Conservation (phyloP, 1,140 invertebrate species). For the Drosophila arizonae region DNA sequence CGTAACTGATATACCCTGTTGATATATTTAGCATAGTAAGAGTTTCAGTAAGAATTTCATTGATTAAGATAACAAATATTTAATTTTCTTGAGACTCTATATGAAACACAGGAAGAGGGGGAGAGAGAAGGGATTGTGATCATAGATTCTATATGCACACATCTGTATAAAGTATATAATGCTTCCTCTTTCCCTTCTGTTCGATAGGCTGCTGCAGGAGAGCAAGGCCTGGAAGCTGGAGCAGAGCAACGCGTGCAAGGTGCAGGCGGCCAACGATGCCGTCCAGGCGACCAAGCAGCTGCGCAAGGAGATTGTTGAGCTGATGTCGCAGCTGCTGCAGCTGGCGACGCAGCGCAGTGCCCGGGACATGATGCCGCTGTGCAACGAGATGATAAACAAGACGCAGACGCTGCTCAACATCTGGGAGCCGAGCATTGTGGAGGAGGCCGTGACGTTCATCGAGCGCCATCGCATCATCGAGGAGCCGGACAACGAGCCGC, state of each 20-base stretch:
- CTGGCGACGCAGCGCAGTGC: conserved; percentile 89
- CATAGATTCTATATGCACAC: too few species aligned
- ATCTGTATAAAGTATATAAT: too few species aligned
- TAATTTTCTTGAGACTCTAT: too few species aligned
- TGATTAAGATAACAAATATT: too few species aligned
- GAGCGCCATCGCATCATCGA: conserved; percentile 87
- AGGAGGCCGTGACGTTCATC: conserved; percentile 91
- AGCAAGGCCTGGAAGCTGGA: conserved; percentile 88
- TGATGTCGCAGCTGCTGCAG: conserved; percentile 89
- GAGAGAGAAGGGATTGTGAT: too few species aligned
- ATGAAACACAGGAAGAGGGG: too few species aligned
- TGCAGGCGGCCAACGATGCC: conserved; percentile 91
- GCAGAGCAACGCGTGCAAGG: conserved; percentile 85
- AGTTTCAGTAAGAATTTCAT: too few species aligned
- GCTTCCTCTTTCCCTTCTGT: not conserved
- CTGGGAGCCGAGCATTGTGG: conserved; percentile 92
- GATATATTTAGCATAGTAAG: too few species aligned
- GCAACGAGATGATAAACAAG: conserved; percentile 90
- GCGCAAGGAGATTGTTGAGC: conserved; percentile 89
- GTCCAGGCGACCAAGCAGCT: conserved; percentile 91
- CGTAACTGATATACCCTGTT: too few species aligned
- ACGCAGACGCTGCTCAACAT: conserved; percentile 90
- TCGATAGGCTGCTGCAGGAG: conserved; percentile 90
- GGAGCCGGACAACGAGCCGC: conserved; percentile 83
- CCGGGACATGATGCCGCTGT: conserved; percentile 89